Base-by-base conservation (phyloP, 2,113 vertebrate genomes). In the Amblyornis subalaris region DNA sequence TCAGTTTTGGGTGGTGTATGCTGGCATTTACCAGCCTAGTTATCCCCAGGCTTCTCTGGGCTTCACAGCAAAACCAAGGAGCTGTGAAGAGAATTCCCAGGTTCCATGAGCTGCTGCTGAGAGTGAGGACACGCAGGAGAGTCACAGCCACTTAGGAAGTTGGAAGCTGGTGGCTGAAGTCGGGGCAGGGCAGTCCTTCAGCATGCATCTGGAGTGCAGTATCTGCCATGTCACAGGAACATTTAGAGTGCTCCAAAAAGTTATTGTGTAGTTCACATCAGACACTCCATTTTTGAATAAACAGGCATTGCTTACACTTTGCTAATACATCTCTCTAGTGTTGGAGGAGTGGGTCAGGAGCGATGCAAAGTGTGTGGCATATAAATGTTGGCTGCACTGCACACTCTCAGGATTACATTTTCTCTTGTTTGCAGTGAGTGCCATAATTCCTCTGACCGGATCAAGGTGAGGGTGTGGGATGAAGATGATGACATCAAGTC, bases 401-500 rank as follows among this genome's bases (percentile, higher is more conserved):
- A 2, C 65, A 25, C 47, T 81, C 42, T 62, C 82, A 74, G 13
- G 10, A 31, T 87, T 73, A 4, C 8, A 11, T 95, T 78, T 91
- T 88, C 28, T 51, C n/a, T 90, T 71, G 17, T 91, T 58, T 15
- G 42, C 88, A 99, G 99, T n/a, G 99, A 99, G 96, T 99, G 99
- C 98, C 99, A 99, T 97, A 99, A 99, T 96, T 99, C 99, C 24
- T 99, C 99, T 7, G 99, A 99, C 82, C 98, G 99, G 28, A 99
- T 99, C 92, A 99, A 99, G 95, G 99, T 99, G 42, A 98, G 99
- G 3, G 99, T 99, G 26, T 99, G 99, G 99, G 99, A 99, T 61
- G 99, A 99, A 92, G 99, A 99, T 29, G 99, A 99, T 16, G 99
- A 99, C 95, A 99, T 99, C 96, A 99, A 99, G 93, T 99, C 99